Conservation (phyloP, 2,113 vertebrate genomes). For the Plotosus lineatus region DNA sequence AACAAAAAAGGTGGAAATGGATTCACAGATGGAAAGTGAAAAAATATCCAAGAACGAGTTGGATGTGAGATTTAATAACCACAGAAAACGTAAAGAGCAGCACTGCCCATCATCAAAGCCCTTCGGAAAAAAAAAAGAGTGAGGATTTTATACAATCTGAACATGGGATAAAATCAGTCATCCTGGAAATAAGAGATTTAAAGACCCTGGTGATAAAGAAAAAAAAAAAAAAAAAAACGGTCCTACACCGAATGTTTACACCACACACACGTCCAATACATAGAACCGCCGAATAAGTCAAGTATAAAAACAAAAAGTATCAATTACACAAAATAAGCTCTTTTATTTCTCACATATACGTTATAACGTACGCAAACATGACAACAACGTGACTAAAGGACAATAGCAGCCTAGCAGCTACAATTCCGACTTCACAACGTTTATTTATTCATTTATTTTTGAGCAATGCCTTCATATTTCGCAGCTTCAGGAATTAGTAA, state of each 20-base stretch:
- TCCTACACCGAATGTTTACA: not conserved
- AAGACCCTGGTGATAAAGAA: no score
- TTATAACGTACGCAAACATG: not conserved
- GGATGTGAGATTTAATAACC: not conserved
- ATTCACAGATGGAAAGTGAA: not conserved
- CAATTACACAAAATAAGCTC: conserved; percentile 7
- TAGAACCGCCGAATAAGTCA: not conserved
- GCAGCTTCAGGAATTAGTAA: not conserved
- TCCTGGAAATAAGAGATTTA: no score
- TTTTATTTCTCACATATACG: not conserved
- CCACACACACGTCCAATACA: not conserved
- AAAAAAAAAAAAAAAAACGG: not conserved
- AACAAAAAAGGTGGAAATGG: not conserved
- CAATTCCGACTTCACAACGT: not conserved
- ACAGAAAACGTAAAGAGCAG: not conserved
- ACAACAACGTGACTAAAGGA: not conserved
- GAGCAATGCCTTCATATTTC: not conserved
- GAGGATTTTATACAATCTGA: not conserved
- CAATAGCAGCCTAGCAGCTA: not conserved
- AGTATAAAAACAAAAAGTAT: conserved; percentile 21
- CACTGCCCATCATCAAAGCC: not conserved
- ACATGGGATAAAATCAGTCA: no score
- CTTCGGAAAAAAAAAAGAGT: not conserved
- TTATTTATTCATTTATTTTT: not conserved
- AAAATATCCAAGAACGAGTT: not conserved